These are phyloP conservation scores for Phalloptychus januarius DNA, from an alignment of 2,797 vertebrate species.

Conservation along the genomic window DNA sequence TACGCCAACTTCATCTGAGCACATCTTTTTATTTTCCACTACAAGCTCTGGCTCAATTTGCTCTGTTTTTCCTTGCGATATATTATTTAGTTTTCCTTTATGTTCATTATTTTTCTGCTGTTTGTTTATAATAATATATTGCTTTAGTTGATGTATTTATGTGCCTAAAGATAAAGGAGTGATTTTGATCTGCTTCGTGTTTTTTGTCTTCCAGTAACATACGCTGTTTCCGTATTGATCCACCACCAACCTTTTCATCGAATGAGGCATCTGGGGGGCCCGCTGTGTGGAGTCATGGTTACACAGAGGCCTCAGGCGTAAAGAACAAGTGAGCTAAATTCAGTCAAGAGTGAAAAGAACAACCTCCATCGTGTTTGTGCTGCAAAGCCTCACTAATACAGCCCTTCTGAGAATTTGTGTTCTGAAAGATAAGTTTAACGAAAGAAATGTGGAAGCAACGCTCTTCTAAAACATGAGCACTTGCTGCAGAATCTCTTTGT, in stretches of 20 bases:
- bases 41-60: neutral
- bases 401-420: constrained; percentile 22
- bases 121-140: neutral
- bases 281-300: constrained; percentile 97
- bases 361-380: constrained; percentile 10
- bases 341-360: constrained; percentile 31
- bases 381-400: constrained; percentile 35
- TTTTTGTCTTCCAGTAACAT: constrained; percentile 85
- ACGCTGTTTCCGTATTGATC: constrained; percentile 96
- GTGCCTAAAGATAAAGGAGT: neutral
- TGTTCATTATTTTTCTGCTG: neutral
- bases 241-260: constrained; percentile 84
- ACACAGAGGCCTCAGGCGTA: constrained; percentile 93
- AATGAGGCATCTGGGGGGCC: constrained; percentile 90
- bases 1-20: constrained; percentile 66
- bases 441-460: constrained; percentile 13
- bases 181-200: constrained; percentile 35
- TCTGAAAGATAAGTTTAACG: constrained; percentile 34
- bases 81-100: neutral
- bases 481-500: neutral
- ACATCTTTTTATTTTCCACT: constrained; percentile 2
- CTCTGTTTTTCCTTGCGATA: neutral
- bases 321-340: constrained; percentile 92
- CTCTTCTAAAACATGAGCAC: constrained; percentile 31
- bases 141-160: neutral